phyloP scores from a whole-genome alignment of 2,113 vertebrate species.

The Phalacrocorax brasilianus region DNA sequence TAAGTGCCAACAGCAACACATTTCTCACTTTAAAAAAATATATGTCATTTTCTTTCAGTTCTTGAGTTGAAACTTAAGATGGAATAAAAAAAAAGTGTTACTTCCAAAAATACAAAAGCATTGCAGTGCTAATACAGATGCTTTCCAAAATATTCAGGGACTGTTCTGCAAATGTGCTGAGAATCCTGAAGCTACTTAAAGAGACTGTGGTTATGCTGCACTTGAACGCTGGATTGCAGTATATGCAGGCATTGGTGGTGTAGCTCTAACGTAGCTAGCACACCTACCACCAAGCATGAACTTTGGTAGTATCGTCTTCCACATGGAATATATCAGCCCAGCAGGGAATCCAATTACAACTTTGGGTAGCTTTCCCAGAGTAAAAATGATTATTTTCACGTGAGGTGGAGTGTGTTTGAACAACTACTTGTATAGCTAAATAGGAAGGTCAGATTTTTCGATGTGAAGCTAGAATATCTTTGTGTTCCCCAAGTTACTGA shows the following conservation, averaged over 20 bases:
- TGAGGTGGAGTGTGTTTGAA: not conserved
- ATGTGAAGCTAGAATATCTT: not conserved
- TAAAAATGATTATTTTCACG: not conserved
- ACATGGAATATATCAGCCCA: not conserved
- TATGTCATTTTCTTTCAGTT: not conserved
- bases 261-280: not conserved
- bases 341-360: not conserved
- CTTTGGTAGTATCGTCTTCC: not conserved
- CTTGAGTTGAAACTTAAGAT: slow-evolving; percentile 27
- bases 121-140: not conserved
- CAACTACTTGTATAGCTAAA: no score
- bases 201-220: not conserved
- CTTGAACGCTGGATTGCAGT: not conserved
- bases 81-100: not conserved
- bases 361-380: not conserved
- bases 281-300: not conserved
- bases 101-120: not conserved
- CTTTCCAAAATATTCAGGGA: not conserved
- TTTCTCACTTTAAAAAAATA: not conserved
- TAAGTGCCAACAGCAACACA: slow-evolving; percentile 51
- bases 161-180: not conserved
- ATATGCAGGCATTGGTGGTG: not conserved
- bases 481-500: not conserved
- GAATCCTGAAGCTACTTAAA: not conserved
- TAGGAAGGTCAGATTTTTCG: no score